Evolutionary conservation across 2,797 vertebrate genomes (phyloP).

Genomic region (Thaleichthys pacificus): DNA sequence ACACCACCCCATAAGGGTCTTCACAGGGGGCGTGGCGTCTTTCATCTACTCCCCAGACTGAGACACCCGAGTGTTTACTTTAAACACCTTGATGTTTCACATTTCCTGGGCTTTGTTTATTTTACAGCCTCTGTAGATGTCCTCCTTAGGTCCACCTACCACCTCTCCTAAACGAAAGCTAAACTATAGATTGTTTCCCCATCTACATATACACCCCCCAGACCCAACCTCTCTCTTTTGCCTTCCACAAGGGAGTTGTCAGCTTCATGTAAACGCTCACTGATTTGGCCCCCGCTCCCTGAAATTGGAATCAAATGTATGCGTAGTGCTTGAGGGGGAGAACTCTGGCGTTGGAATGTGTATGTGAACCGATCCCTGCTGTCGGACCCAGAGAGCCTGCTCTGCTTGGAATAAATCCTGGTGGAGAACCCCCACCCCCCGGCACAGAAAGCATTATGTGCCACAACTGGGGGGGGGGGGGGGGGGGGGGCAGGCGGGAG

Average conservation of each 20-base stretch:
- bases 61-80: too few species aligned
- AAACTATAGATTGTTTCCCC: not conserved
- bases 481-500: not conserved
- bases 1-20: not conserved
- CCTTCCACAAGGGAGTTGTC: not conserved
- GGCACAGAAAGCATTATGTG: constrained; percentile 23
- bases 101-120: constrained; percentile 26
- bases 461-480: not conserved
- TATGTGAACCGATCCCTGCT: constrained; percentile 2
- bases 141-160: constrained; percentile 6
- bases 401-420: constrained; percentile 31
- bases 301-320: not conserved
- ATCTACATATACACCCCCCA: too few species aligned
- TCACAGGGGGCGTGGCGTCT: constrained; percentile 11
- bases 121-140: constrained; percentile 11
- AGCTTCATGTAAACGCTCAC: not conserved
- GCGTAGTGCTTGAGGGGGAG: not conserved
- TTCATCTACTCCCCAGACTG: constrained; percentile 19
- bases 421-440: constrained; percentile 3
- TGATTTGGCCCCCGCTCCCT: not conserved
- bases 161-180: not conserved
- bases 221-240: too few species aligned
- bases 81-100: constrained; percentile 1
- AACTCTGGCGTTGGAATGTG: not conserved
- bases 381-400: constrained; percentile 9